These are phyloP conservation scores for Hippopotamus amphibius DNA, from an alignment of 2,113 vertebrate genomes.

Conservation along the genomic window DNA sequence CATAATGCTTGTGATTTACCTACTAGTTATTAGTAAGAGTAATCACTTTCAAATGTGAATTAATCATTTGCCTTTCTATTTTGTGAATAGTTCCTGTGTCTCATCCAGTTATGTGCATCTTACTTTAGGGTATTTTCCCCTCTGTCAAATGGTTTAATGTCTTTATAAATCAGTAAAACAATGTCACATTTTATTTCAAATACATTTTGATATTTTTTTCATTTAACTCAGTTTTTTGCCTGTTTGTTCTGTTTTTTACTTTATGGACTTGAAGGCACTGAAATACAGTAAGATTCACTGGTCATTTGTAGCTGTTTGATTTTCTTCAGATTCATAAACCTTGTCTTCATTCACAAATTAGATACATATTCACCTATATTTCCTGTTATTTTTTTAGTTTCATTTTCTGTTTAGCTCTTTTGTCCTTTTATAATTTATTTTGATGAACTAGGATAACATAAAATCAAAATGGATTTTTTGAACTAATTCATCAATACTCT, in stretches of 20 bases:
- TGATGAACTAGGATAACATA: slow-evolving; percentile 27
- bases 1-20: background rate
- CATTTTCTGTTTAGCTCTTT: slow-evolving; percentile 17
- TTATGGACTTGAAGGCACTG: background rate
- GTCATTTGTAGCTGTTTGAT: background rate
- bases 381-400: background rate
- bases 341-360: slow-evolving; percentile 23
- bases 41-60: slow-evolving; percentile 34
- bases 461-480: slow-evolving; percentile 58
- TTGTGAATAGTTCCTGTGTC: background rate
- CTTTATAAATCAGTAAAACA: slow-evolving; percentile 6
- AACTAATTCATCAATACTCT: slow-evolving; percentile 22
- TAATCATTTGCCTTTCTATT: background rate
- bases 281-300: background rate
- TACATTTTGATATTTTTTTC: background rate
- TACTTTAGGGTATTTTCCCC: background rate
- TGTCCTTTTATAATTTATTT: background rate
- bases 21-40: background rate
- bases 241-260: background rate
- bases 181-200: slow-evolving; percentile 49
- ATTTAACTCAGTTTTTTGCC: background rate
- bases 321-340: slow-evolving; percentile 25
- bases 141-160: background rate
- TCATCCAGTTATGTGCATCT: background rate
- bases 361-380: background rate